Evolutionary conservation across 1,140 invertebrate genomes (phyloP), one percentile per base, ranked within the genome.

Genomic region (Harpegnathos saltator): DNA sequence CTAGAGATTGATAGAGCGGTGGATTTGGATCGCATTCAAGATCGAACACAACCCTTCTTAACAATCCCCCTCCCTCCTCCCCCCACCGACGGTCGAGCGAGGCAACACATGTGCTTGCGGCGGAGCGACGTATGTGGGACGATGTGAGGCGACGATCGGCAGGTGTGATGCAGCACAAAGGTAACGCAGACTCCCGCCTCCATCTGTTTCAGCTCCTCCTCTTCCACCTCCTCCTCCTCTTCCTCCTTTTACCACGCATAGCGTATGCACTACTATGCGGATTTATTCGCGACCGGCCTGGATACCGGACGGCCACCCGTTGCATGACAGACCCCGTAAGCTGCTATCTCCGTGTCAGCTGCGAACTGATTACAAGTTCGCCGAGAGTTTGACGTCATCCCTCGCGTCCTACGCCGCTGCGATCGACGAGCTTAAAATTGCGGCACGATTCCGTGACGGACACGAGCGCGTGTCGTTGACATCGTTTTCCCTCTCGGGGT

Each of bases 281-380:
- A 80, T 80, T 80, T 80, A 78, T 58, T 78, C 69, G 22, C 75
- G 50, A 3, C 33, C 52, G 63, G 63, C 19, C 63, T 78, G 63
- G 63, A 78, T 68, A 58, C 68, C 29, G 29, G 22, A 58, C 38
- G 12, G 33, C 17, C 63, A 68, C 50, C 50, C 50, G 12, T 78
- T 78, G 52, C 75, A 75, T 22, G 24, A n/a, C 24, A 29, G 69
- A 78, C 33, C 56, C 11, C 33, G 19, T 22, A n/a, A 80, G 24
- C 29, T 44, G 75, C 17, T 78, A 50, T 22, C 75, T 9, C 50
- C 17, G 22, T 19, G 17, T 71, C 33, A 38, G 24, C 5, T 56
- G 65, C 24, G 22, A 9, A 29, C 33, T 80, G 33, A 80, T 69
- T 58, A 48, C 14, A 29, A 59, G n/a, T 9, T 44, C 38, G 38